phyloP scores from a whole-genome alignment of 2,113 vertebrate species.

The Myotis davidii region DNA sequence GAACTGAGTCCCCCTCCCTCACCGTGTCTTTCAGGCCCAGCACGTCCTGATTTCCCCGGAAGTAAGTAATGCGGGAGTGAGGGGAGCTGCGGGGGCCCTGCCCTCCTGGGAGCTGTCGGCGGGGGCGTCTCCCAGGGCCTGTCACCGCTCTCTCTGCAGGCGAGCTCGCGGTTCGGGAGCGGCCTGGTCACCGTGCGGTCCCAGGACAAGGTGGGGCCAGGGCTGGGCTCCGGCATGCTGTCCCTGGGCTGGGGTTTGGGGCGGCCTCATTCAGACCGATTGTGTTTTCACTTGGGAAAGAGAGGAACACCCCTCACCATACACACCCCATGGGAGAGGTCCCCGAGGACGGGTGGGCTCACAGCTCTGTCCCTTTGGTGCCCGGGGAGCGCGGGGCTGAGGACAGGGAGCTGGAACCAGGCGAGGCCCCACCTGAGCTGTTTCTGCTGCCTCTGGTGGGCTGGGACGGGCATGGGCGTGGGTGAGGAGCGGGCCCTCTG shows the following conservation, averaged over 20 bases:
- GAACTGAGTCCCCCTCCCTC: background rate
- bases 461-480: no score
- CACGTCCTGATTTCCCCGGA: constrained; percentile 87
- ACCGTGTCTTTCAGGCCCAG: constrained; percentile 79
- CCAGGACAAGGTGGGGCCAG: constrained; percentile 80
- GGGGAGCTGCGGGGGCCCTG: background rate
- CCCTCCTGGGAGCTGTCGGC: no score
- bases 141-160: constrained; percentile 73
- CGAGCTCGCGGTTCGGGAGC: constrained; percentile 86
- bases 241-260: background rate
- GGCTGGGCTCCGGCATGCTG: background rate
- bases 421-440: no score
- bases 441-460: no score
- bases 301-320: background rate
- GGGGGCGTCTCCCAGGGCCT: no score
- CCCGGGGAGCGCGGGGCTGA: no score
- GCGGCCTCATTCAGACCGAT: background rate
- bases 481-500: no score
- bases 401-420: no score
- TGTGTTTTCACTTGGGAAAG: background rate
- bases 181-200: constrained; percentile 80
- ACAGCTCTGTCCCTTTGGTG: no score
- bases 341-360: no score
- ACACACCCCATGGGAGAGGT: background rate
- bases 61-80: constrained; percentile 76